Evolutionary conservation across 2,888 invertebrate genomes (phyloP), one percentile per base, ranked within the genome.

Genomic region (Macaria liturata): DNA sequence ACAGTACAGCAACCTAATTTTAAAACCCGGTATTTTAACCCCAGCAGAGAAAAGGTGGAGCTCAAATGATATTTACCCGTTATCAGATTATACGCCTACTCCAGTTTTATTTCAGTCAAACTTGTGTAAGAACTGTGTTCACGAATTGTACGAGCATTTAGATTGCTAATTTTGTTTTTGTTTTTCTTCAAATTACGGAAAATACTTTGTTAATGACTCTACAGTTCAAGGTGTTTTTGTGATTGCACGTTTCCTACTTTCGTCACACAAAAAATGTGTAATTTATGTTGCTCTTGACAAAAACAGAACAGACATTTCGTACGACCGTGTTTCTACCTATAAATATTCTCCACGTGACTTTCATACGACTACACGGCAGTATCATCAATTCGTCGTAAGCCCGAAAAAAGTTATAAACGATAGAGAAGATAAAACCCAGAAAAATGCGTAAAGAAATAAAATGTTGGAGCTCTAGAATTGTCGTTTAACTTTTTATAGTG

Each of bases 401-500:
- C 37, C 31, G 47, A 47, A 51, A 39, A 37, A 52, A 34, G 51
- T 47, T 57, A 51, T 31, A 44, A 48, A 48, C 47, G 31, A 7
- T 7, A 39, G 39, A 46, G 47, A 20, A 48, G 51, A 48, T 45
- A 52, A 53, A 57, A 40, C 49, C 47, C 20, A 9, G 30, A 34
- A 42, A 49, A 54, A 31, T 32, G 37, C 47, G 45, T 48, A 57
- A 20, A 45, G 47, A 32, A 46, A 54, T 54, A 59, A 59, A 59
- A 43, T 20, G 46, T 37, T 49, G 6, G 32, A 54, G 49, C 44
- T 48, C 48, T 39, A 46, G 45, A 47, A 49, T 49, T 32, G 49
- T 44, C 43, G 49, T 32, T 53, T 47, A 60, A 60, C 49, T 60
- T 61, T 58, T 60, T 59, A 54, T 49, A 44, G 49, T 57, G 49